phyloP scores from a whole-genome alignment of 2,113 vertebrate species.

The Narcine bancroftii region DNA sequence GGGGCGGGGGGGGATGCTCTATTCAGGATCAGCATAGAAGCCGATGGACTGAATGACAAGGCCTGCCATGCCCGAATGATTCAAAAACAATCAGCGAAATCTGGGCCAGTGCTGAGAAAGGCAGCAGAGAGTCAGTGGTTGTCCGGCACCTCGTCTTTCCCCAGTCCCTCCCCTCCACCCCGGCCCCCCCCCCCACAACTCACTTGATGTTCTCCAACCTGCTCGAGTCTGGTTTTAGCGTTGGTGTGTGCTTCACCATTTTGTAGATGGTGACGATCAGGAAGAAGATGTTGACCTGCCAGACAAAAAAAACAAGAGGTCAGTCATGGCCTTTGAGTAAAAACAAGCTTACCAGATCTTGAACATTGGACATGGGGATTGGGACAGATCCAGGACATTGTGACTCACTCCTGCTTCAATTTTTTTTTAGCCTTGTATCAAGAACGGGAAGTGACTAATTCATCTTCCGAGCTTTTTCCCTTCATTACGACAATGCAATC shows the following conservation, averaged over 20 bases:
- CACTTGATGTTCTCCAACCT: constrained; percentile 99
- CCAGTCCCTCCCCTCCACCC: background rate
- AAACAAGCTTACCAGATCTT: background rate
- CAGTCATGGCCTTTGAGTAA: constrained; percentile 40
- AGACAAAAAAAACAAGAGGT: constrained; percentile 65
- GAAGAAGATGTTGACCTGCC: constrained; percentile 98
- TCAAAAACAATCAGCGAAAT: too few species aligned
- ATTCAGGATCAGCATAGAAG: too few species aligned
- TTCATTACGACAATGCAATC: too few species aligned
- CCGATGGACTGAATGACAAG: too few species aligned
- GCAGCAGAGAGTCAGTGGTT: background rate
- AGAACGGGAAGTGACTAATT: too few species aligned
- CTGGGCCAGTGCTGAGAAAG: background rate
- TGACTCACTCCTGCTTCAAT: too few species aligned
- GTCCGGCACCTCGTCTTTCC: background rate
- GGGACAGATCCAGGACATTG: too few species aligned
- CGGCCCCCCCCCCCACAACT: constrained; percentile 52
- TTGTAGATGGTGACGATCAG: constrained; percentile 98
- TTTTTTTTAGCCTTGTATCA: too few species aligned
- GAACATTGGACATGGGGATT: too few species aligned
- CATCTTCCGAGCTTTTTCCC: too few species aligned
- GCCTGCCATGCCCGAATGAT: too few species aligned
- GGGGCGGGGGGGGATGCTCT: too few species aligned
- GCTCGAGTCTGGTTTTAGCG: constrained; percentile 98
- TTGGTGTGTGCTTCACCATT: constrained; percentile 99